phyloP scores from a whole-genome alignment of 2,888 invertebrate genomes.

The Parasteatoda lunata region DNA sequence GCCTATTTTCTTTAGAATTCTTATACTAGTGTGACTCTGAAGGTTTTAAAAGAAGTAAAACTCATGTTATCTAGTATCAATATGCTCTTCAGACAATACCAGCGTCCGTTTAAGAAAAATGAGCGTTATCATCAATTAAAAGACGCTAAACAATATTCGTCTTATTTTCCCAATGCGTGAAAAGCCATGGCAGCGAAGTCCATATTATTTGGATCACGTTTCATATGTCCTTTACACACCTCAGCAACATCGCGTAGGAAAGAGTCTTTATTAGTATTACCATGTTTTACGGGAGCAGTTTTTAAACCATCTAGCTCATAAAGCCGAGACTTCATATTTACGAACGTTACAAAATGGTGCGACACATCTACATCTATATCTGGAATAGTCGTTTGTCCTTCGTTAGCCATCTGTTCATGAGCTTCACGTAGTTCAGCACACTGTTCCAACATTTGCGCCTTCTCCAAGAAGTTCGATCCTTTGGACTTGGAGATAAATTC shows the following conservation, averaged over 20 bases:
- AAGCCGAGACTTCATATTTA: neutral
- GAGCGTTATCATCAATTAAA: too few species aligned
- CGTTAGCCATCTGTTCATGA: neutral
- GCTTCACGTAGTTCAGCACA: neutral
- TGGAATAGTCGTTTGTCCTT: neutral
- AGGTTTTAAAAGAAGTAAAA: too few species aligned
- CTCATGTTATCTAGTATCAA: too few species aligned
- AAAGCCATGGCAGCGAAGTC: neutral
- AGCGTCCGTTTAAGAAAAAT: too few species aligned
- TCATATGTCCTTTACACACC: neutral
- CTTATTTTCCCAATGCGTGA: neutral
- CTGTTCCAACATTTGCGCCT: neutral
- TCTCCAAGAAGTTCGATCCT: neutral
- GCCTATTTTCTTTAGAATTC: too few species aligned
- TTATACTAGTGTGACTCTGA: too few species aligned
- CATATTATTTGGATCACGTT: neutral
- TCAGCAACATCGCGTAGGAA: neutral
- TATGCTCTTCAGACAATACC: too few species aligned
- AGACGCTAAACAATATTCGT: too few species aligned
- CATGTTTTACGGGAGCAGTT: neutral
- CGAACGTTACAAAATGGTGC: neutral
- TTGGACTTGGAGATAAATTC: slow-evolving; percentile 81
- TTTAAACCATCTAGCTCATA: neutral
- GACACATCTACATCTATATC: neutral
- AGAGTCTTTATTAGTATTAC: neutral